Evolutionary conservation across 1,140 invertebrate species (phyloP).

Genomic region (Gyrodactylus bullatarudis): DNA sequence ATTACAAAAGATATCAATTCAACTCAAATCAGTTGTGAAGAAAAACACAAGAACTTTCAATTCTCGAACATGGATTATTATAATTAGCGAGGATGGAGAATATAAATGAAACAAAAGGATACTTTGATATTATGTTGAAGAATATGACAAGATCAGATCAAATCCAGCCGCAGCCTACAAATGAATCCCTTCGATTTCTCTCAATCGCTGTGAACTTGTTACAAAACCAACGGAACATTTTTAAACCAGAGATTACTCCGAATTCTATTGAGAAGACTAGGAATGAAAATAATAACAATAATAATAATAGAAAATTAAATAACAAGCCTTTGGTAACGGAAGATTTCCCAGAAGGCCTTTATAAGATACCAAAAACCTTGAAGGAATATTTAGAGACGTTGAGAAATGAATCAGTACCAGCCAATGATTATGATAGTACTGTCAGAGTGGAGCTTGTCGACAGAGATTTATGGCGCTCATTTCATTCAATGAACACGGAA

Average conservation of each 20-base stretch:
- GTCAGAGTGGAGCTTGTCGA: conserved; percentile 70
- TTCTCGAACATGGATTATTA: too few relatives aligned
- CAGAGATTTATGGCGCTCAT: conserved; percentile 82
- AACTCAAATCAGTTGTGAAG: too few relatives aligned
- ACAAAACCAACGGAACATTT: background rate
- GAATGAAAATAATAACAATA: background rate
- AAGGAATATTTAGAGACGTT: background rate
- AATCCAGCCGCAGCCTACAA: background rate
- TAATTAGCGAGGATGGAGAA: too few relatives aligned
- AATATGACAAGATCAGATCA: background rate
- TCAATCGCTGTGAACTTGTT: background rate
- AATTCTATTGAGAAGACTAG: background rate
- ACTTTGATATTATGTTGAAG: background rate
- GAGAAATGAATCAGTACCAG: background rate
- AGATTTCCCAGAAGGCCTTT: background rate
- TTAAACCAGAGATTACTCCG: background rate
- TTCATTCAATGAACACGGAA: conserved; percentile 70
- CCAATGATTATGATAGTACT: conserved; percentile 33
- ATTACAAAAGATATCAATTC: too few relatives aligned
- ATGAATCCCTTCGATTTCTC: background rate
- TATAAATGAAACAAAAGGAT: too few relatives aligned
- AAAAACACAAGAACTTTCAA: too few relatives aligned
- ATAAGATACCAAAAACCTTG: background rate
- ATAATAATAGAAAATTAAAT: background rate
- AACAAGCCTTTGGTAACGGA: background rate